Base-by-base conservation (phyloP, 2,797 vertebrate species). In the Microctenopoma lineatum region DNA sequence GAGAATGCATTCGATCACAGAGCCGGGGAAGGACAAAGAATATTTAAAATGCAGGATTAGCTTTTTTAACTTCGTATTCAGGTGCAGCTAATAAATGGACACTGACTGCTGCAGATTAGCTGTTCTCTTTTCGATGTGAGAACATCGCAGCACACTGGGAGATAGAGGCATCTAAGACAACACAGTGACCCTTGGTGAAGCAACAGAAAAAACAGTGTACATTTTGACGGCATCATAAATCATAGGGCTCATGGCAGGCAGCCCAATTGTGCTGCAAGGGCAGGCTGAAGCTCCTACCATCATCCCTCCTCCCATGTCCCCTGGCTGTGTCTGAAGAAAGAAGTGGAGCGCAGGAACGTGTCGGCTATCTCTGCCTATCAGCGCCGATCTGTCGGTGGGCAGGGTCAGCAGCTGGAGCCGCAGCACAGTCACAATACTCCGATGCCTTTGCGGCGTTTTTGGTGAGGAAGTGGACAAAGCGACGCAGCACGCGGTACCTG, bases 191-290 rank as follows among this genome's bases (percentile, higher is more conserved):
- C 87, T 77, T 81, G 82, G 80, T 87, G 85, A 83, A 79, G 87
- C 73, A 70, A 70, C 48, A 71, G 55, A 77, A 84, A 87, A 79
- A 83, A 85, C 74, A 66, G 82, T 85, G 84, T 87, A 82, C 46
- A 29, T 70, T 87, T 86, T 90, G 92, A 91, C 78, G 84, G 84
- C 81, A 87, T 91, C 87, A 89, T 92, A 92, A 92, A 92, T 93
- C 91, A 93, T 4, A 14, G 52, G 54, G 81, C 87, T 73, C 61
- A 26, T 89, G 87, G 87, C 88, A 90, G 88, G 81, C 86, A 80
- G 88, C 87, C 86, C 88, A 79, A 83, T 91, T 85, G 87, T 83
- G 87, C 89, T 73, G 83, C 58, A 81, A 90, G 87, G 85, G 86
- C 86, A 86, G 81, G 78, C 83, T 77, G 85, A 80, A 79, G 86